Evolutionary conservation across 2,113 vertebrate species (phyloP), one percentile per base, ranked within the genome.

Genomic region (Hassar affinis): DNA sequence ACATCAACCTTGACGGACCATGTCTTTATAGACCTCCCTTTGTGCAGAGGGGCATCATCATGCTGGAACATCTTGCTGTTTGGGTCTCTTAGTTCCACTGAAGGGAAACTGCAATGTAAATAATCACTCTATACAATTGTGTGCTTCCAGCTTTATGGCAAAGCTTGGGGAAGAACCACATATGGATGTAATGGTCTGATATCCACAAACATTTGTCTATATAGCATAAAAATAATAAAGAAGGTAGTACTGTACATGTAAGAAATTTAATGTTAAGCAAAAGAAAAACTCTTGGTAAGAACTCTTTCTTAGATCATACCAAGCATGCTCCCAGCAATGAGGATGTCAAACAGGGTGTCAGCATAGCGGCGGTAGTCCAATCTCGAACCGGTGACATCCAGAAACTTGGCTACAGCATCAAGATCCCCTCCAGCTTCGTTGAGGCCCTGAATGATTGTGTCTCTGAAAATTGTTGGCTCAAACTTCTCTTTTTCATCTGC

Each of bases 401-500:
- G 90, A 90, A 98, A 98, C 86, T 96, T 97, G 90, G 96, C 95
- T 94, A 96, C 94, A 90, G 95, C 96, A 82, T 98, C 97, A 89
- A 97, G 91, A 90, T 97, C 96, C 77, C 89, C 93, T 10, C 94
- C 95, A 88, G 96, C 95, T 92, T 97, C 97, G 91, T 96, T 97
- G 90, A 97, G 96, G 83, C 97, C 96, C 85, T 95, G 94, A 88
- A 97, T 92, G 75, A 98, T 96, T 0, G 95, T 96, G 94, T 97
- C 96, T 93, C 96, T 93, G 92, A 98, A 98, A 88, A 97, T 95
- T 71, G 95, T 96, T 83, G 97, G 96, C 95, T 98, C 97, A 91
- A 98, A 98, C 95, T 97, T 98, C 95, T 98, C 96, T 92, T 98
- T 98, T 96, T 98, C 97, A 98, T 98, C 97, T 98, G 88, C 45